These are phyloP conservation scores for Paradoxurus hermaphroditus DNA, from an alignment of 2,113 vertebrate species.

Conservation along the genomic window DNA sequence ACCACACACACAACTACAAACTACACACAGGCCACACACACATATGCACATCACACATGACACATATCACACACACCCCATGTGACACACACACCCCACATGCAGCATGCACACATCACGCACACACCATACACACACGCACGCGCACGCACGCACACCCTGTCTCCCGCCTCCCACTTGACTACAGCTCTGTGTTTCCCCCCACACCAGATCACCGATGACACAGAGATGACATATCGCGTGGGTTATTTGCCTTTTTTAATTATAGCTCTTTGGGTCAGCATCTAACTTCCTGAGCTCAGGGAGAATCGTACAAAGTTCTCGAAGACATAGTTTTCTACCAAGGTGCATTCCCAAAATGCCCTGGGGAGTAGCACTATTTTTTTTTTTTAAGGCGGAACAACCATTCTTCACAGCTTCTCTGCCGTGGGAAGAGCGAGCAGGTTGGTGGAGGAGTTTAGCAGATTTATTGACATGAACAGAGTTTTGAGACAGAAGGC, in stretches of 20 bases:
- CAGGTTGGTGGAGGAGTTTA: conserved; percentile 76
- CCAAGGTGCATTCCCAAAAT: neutral
- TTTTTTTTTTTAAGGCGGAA: conserved; percentile 58
- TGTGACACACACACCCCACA: neutral
- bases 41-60: neutral
- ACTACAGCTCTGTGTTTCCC: neutral
- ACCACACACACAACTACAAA: too few species aligned
- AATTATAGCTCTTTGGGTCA: neutral
- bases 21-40: too few species aligned
- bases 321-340: neutral
- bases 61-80: neutral
- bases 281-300: neutral
- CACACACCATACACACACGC: neutral
- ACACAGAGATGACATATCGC: too few species aligned
- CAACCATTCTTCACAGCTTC: conserved; percentile 73
- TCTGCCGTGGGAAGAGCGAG: conserved; percentile 74
- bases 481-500: conserved; percentile 81
- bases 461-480: conserved; percentile 83
- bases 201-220: too few species aligned
- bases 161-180: fast-evolving
- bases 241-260: too few species aligned
- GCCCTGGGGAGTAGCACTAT: neutral
- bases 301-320: neutral
- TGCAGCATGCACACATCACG: too few species aligned
- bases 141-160: neutral